These are phyloP conservation scores for Adelphocoris suturalis DNA, from an alignment of 2,888 invertebrate genomes.

Conservation along the genomic window DNA sequence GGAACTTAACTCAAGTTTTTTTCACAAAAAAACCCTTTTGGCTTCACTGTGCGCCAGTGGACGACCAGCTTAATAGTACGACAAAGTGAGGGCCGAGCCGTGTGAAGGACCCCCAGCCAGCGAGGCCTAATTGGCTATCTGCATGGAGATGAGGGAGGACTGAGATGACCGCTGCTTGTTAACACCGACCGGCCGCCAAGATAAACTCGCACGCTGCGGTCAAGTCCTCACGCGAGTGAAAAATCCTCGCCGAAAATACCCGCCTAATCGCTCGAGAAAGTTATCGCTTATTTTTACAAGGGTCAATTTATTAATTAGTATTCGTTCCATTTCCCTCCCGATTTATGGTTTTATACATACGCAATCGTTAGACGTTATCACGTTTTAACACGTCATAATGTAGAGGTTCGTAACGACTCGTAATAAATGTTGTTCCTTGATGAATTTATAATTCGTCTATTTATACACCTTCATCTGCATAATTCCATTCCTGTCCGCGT, in stretches of 20 bases:
- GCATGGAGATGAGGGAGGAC: neutral
- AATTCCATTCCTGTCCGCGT: too few relatives aligned
- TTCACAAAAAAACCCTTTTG: too few relatives aligned
- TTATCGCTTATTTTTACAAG: neutral
- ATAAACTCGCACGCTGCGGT: constrained; percentile 43
- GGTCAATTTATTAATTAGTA: neutral
- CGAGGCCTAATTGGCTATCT: constrained; percentile 17
- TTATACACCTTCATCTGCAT: too few relatives aligned
- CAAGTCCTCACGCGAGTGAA: neutral
- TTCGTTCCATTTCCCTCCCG: neutral
- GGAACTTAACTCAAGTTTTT: too few relatives aligned
- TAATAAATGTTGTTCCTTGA: too few relatives aligned
- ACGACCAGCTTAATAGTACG: too few relatives aligned
- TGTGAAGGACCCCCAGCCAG: neutral
- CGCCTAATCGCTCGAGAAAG: constrained; percentile 6
- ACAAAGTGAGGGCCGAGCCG: neutral
- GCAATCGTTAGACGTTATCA: too few relatives aligned
- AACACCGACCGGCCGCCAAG: constrained; percentile 43
- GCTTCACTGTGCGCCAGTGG: too few relatives aligned
- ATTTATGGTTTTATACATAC: too few relatives aligned
- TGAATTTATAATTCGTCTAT: too few relatives aligned
- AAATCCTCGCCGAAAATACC: neutral
- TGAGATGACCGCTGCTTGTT: constrained; percentile 36
- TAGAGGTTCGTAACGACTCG: too few relatives aligned
- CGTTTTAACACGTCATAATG: too few relatives aligned